Conservation (phyloP, 2,888 invertebrate species). For the Leucania comma region DNA sequence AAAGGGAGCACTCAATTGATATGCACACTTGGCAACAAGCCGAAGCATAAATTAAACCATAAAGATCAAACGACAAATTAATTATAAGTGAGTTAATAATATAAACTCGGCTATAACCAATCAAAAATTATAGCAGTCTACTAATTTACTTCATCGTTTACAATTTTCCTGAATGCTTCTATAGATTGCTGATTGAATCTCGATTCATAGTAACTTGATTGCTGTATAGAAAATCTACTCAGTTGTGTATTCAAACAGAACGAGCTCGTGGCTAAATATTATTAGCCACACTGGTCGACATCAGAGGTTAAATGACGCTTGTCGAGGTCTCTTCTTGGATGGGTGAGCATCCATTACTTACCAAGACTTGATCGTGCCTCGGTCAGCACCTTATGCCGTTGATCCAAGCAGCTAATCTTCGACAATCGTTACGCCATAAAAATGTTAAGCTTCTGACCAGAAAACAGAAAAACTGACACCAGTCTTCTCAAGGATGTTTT, state of each 20-base stretch:
- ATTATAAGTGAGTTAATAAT: conserved; percentile 5
- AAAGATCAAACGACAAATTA: conserved; percentile 23
- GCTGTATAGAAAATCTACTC: conserved; percentile 4
- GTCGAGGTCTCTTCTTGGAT: neutral
- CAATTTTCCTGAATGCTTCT: neutral
- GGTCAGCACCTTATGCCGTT: neutral
- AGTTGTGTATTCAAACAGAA: conserved; percentile 1
- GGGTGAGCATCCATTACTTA: neutral
- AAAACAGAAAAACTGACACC: neutral
- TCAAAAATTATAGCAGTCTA: conserved; percentile 3
- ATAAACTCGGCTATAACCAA: conserved; percentile 2
- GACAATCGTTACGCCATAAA: neutral
- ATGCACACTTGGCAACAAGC: conserved; percentile 49
- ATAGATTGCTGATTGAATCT: neutral
- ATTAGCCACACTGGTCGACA: neutral
- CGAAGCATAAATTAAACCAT: conserved; percentile 29
- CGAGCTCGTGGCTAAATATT: neutral
- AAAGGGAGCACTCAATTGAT: conserved; percentile 49
- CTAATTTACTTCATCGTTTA: neutral
- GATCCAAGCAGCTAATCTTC: neutral
- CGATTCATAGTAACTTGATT: conserved; percentile 6
- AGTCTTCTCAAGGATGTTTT: neutral
- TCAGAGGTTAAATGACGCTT: neutral
- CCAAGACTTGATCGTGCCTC: neutral
- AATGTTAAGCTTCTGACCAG: neutral